Base-by-base conservation (phyloP, 2,888 invertebrate species). In the Malachius bipustulatus region DNA sequence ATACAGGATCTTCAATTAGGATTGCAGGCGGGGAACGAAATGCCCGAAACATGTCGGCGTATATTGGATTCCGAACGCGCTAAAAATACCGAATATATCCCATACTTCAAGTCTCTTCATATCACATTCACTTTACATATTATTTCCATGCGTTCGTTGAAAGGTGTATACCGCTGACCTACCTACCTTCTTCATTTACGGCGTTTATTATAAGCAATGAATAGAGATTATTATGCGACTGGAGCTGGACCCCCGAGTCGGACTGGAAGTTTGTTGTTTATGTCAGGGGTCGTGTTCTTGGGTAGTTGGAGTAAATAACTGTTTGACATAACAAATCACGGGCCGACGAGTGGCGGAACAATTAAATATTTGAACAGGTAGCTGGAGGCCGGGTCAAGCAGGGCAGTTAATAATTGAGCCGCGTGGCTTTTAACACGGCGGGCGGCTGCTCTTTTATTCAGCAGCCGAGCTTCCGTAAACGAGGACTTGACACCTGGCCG, bases 401-500 rank as follows among this genome's bases (percentile, higher is more conserved):
- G 59, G 19, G 30, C 28, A 15, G 52, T 63, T 60, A 62, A 63
- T 63, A 61, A 62, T 63, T 61, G 60, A 63, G 49, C 54, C 55
- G 56, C 57, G 59, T 59, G 60, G 62, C 62, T 63, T 63, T 63
- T 63, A 62, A 62, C 62, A 61, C 62, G 53, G 59, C 58, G 55
- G 56, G 54, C 55, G 56, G 49, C 60, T 60, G 51, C 55, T 63
- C 62, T 62, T 63, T 63, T 63, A 63, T 63, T 61, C 62, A 63
- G 48, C 46, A 59, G 56, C 58, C 57, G 51, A 56, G 60, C 57
- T 59, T 57, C 60, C 56, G 57, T 58, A 60, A 60, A 61, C 60
- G 59, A 55, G 58, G 59, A 61, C 59, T 61, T 62, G 62, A 62
- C 62, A 62, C 62, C 60, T 60, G 51, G 55, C 56, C 55, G 47